These are phyloP conservation scores for Temnothorax nylanderi DNA, from an alignment of 1,140 invertebrate species.

Conservation along the genomic window DNA sequence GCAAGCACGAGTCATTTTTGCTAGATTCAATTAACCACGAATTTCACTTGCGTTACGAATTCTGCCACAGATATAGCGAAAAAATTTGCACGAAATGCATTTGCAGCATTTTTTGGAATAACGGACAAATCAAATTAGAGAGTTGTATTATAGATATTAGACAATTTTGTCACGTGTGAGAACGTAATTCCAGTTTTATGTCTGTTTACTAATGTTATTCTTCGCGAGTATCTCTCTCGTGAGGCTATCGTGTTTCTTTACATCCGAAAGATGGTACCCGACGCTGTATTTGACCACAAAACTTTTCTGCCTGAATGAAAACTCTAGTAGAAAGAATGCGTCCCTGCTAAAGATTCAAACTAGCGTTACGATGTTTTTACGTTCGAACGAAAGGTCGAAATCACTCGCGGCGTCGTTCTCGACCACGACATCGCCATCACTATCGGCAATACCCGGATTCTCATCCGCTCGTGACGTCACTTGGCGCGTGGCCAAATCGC, in stretches of 20 bases:
- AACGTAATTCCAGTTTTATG: slow-evolving; percentile 45
- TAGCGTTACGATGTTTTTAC: slow-evolving; percentile 10
- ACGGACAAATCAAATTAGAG: slow-evolving; percentile 71
- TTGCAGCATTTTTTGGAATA: slow-evolving; percentile 69
- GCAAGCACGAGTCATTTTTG: no score
- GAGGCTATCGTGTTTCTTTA: slow-evolving; percentile 14
- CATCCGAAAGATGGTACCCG: not conserved
- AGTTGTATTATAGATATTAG: slow-evolving; percentile 52
- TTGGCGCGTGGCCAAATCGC: slow-evolving; percentile 77
- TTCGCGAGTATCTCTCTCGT: slow-evolving; percentile 14
- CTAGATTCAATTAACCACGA: no score
- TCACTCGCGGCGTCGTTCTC: not conserved
- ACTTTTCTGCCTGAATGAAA: not conserved
- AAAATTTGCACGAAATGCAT: slow-evolving; percentile 68
- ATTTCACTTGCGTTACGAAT: no score
- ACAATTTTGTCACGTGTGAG: slow-evolving; percentile 63
- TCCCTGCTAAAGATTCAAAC: slow-evolving; percentile 18
- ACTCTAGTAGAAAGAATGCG: not conserved
- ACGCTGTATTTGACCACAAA: not conserved
- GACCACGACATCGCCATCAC: slow-evolving; percentile 57
- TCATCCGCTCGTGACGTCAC: slow-evolving; percentile 78
- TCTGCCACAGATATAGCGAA: no score
- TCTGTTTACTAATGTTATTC: slow-evolving; percentile 26
- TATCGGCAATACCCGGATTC: slow-evolving; percentile 64
- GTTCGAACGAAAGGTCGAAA: not conserved